Conservation (phyloP, 2,888 invertebrate species). For the Tridacna crocea region DNA sequence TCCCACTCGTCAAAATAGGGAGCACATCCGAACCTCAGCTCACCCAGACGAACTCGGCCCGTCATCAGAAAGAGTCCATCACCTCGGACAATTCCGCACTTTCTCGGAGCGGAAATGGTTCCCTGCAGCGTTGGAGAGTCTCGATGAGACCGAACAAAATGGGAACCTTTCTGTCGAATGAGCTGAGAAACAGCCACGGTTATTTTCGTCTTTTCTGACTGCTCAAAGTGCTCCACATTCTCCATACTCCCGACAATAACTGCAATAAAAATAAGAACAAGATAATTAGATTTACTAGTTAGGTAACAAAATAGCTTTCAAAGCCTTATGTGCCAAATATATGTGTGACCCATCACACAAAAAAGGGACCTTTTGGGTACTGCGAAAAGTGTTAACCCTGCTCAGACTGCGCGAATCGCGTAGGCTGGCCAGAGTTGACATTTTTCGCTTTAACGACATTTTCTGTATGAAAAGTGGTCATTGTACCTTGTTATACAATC, state of each 20-base stretch:
- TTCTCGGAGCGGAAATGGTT: constrained; percentile 65
- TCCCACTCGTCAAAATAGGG: constrained; percentile 76
- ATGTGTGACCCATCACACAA: too few relatives aligned
- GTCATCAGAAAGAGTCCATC: constrained; percentile 74
- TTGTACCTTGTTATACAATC: too few relatives aligned
- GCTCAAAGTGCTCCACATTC: constrained; percentile 55
- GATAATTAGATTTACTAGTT: neutral
- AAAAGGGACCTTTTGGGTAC: too few relatives aligned
- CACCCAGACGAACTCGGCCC: constrained; percentile 73
- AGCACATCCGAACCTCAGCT: constrained; percentile 70
- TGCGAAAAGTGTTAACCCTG: too few relatives aligned
- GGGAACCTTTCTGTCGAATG: constrained; percentile 66
- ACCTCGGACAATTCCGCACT: constrained; percentile 70
- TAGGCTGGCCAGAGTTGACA: too few relatives aligned
- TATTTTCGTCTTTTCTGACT: constrained; percentile 65
- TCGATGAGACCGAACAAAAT: constrained; percentile 47
- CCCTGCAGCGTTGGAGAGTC: constrained; percentile 65
- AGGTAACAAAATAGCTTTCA: too few relatives aligned
- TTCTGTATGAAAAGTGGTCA: too few relatives aligned
- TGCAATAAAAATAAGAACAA: constrained; percentile 51
- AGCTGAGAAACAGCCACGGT: constrained; percentile 70
- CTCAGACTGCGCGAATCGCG: too few relatives aligned
- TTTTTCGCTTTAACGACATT: too few relatives aligned
- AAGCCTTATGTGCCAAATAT: too few relatives aligned
- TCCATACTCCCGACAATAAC: constrained; percentile 73